Evolutionary conservation across 2,888 invertebrate species (phyloP).

Genomic region (Cryptophagus acutangulus): DNA sequence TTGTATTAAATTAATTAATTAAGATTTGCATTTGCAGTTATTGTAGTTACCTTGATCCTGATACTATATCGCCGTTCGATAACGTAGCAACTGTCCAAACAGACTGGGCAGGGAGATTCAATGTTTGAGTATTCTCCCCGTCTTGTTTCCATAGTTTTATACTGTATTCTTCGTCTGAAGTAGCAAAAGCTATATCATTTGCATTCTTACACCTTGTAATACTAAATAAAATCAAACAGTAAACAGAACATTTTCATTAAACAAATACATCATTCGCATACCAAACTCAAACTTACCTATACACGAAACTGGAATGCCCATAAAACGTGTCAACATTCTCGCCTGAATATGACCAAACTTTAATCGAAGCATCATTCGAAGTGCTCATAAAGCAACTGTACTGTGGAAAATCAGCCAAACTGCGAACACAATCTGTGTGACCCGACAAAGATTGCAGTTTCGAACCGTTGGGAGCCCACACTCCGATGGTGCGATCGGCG

Average conservation of each 20-base stretch:
- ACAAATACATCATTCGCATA: no score
- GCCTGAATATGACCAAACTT: slow-evolving; percentile 77
- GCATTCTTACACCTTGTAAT: slow-evolving; percentile 52
- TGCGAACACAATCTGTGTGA: slow-evolving; percentile 90
- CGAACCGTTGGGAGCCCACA: slow-evolving; percentile 73
- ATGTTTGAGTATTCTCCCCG: slow-evolving; percentile 59
- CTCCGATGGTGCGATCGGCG: slow-evolving; percentile 84
- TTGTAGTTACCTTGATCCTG: slow-evolving; percentile 61
- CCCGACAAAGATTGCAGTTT: slow-evolving; percentile 51
- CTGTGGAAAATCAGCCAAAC: slow-evolving; percentile 61
- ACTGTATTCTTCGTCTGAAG: slow-evolving; percentile 85
- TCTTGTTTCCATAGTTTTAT: slow-evolving; percentile 70
- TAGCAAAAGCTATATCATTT: slow-evolving; percentile 63
- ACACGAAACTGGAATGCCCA: slow-evolving; percentile 87
- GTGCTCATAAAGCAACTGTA: slow-evolving; percentile 79
- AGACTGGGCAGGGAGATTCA: slow-evolving; percentile 77
- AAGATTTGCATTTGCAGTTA: background rate
- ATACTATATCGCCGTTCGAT: slow-evolving; percentile 83
- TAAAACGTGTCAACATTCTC: slow-evolving; percentile 70
- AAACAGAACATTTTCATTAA: no score
- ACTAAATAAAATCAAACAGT: no score
- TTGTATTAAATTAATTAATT: slow-evolving; percentile 2
- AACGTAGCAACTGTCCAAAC: slow-evolving; percentile 83
- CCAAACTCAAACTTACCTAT: slow-evolving; percentile 52
- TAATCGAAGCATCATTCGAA: slow-evolving; percentile 86